phyloP scores from a whole-genome alignment of 2,797 vertebrate genomes.

The Schizopygopsis malacanthus region DNA sequence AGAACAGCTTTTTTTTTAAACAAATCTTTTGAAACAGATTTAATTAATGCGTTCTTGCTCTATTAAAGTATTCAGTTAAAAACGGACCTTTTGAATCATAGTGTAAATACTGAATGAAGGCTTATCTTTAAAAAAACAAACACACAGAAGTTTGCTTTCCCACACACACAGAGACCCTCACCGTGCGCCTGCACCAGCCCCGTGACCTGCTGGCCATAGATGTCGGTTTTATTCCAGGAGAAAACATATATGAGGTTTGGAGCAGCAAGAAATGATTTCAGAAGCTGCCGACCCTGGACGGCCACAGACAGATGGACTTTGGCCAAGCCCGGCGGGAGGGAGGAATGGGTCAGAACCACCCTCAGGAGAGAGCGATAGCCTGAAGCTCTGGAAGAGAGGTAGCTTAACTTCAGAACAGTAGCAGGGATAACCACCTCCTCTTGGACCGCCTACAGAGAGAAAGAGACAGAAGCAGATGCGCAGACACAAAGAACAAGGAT shows the following conservation, averaged over 20 bases:
- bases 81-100: background rate
- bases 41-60: background rate
- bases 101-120: background rate
- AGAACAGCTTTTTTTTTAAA: background rate
- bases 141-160: background rate
- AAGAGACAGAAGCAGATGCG: background rate
- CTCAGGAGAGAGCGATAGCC: constrained; percentile 87
- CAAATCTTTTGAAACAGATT: background rate
- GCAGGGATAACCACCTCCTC: constrained; percentile 86
- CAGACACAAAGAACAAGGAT: background rate
- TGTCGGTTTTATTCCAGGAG: constrained; percentile 90
- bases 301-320: constrained; percentile 86
- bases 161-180: constrained; percentile 65
- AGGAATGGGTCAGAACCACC: constrained; percentile 82
- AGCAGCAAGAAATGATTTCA: constrained; percentile 86
- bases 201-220: constrained; percentile 88
- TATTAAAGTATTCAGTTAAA: background rate
- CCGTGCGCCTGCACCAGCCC: constrained; percentile 85
- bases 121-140: background rate
- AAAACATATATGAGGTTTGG: constrained; percentile 84
- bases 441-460: constrained; percentile 80
- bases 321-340: constrained; percentile 80
- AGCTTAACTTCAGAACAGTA: constrained; percentile 86
- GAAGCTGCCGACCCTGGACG: constrained; percentile 84
- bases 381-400: constrained; percentile 83